Conservation (phyloP, 2,888 invertebrate genomes). For the Papilio demoleus region DNA sequence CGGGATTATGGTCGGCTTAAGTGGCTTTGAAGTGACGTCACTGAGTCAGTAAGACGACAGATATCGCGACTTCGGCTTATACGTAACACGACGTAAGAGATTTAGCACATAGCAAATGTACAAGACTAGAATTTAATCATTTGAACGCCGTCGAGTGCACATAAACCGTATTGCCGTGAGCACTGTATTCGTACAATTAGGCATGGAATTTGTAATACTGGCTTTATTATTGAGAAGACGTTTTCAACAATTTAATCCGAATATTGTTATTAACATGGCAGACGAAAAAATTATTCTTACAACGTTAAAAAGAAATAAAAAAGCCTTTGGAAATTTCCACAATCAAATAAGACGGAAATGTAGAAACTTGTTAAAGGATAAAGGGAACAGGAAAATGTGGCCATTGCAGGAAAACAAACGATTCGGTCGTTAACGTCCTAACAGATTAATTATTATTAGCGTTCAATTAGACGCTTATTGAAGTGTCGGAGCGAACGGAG, state of each 20-base stretch:
- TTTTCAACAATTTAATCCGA: no score
- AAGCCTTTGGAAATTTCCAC: constrained; percentile 9
- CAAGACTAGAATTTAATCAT: constrained; percentile 28
- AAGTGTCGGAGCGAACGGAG: constrained; percentile 56
- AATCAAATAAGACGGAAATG: constrained; percentile 13
- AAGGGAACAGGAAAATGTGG: constrained; percentile 47
- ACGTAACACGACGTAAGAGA: constrained; percentile 22
- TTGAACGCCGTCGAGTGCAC: constrained; percentile 22
- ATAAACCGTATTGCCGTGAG: constrained; percentile 29
- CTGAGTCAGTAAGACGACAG: constrained; percentile 31
- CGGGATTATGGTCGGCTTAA: constrained; percentile 53
- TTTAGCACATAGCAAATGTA: constrained; percentile 31
- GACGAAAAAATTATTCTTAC: not conserved
- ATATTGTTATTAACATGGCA: no score
- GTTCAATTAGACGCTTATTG: constrained; percentile 72
- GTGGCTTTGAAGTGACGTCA: constrained; percentile 49
- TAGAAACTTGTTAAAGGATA: constrained; percentile 31
- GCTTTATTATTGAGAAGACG: not conserved
- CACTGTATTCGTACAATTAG: not conserved
- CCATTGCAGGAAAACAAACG: constrained; percentile 54
- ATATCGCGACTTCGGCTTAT: constrained; percentile 35
- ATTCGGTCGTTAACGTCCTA: constrained; percentile 59
- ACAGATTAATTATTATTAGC: constrained; percentile 72
- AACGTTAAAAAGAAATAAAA: not conserved
- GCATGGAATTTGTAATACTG: constrained; percentile 22